Conservation (phyloP, 23 tunicate species). For the Trididemnum clinides region DNA sequence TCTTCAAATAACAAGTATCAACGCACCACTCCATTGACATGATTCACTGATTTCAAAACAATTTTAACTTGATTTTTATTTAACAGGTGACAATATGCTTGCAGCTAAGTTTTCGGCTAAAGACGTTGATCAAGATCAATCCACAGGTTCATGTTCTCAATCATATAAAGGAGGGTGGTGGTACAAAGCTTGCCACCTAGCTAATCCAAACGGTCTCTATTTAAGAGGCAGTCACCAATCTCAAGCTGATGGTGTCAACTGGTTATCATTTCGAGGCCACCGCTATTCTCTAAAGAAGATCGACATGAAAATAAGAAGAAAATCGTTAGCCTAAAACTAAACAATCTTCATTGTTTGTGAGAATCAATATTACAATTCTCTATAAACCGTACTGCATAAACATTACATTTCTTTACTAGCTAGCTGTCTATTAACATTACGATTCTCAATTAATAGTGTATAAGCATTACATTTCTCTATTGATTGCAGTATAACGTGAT, state of each 20-base stretch:
- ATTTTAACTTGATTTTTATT: too few relatives aligned
- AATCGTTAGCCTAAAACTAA: background rate
- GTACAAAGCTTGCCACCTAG: conserved; percentile 23
- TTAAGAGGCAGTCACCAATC: conserved; percentile 25
- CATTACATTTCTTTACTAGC: background rate
- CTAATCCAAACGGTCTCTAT: conserved; percentile 38
- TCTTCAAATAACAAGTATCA: too few relatives aligned
- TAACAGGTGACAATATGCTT: too few relatives aligned
- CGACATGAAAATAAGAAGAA: conserved; percentile 45
- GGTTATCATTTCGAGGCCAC: conserved; percentile 22
- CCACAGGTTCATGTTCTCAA: background rate
- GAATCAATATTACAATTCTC: background rate
- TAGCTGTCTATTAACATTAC: background rate
- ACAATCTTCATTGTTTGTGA: background rate
- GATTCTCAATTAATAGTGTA: background rate
- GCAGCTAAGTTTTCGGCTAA: background rate
- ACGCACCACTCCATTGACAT: too few relatives aligned
- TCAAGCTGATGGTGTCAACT: conserved; percentile 35
- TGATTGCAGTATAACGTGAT: too few relatives aligned
- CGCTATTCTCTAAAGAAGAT: conserved; percentile 38
- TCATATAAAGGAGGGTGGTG: conserved; percentile 38
- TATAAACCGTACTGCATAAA: background rate
- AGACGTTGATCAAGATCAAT: conserved; percentile 18
- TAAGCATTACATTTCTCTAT: too few relatives aligned
- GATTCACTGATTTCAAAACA: too few relatives aligned